Evolutionary conservation across 35 echinoderm and acorn worm genomes (phyloP).

Genomic region (Stichopus chloronotus): DNA sequence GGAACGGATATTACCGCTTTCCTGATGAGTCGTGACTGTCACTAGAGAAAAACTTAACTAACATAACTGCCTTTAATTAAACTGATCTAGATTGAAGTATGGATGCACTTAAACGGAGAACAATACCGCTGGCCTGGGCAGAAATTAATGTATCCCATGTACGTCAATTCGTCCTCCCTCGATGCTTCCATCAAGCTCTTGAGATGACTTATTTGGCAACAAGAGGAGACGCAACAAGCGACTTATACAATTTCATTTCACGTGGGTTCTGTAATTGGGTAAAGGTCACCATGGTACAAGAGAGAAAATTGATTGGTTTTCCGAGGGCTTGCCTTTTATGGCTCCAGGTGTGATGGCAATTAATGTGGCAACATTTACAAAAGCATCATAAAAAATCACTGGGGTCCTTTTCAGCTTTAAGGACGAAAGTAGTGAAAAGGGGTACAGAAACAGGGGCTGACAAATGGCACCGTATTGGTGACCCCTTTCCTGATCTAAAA

Average conservation of each 20-base stretch:
- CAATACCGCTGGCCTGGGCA: not conserved
- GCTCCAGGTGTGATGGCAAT: constrained; percentile 10
- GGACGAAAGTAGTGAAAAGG: not conserved
- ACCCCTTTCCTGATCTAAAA: too few relatives aligned
- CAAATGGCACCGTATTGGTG: too few relatives aligned
- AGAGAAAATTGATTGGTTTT: constrained; percentile 9
- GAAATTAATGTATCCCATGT: constrained; percentile 12
- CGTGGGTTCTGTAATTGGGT: not conserved
- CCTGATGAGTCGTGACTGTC: not conserved
- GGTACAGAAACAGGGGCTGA: too few relatives aligned
- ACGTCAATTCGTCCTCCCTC: not conserved
- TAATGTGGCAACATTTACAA: constrained; percentile 4
- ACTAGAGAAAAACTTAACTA: not conserved
- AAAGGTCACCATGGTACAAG: not conserved
- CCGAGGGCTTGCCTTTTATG: constrained; percentile 13
- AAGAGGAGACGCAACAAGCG: not conserved
- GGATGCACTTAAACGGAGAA: not conserved
- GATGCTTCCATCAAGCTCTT: not conserved
- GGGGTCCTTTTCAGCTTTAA: not conserved
- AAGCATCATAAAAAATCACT: constrained; percentile 3
- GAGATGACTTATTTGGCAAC: not conserved
- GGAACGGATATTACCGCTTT: constrained; percentile 8
- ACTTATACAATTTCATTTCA: not conserved
- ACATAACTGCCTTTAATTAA: not conserved
- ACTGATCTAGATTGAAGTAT: constrained; percentile 15